Evolutionary conservation across 2,888 invertebrate species (phyloP).

Genomic region (Euzetes globulus): DNA sequence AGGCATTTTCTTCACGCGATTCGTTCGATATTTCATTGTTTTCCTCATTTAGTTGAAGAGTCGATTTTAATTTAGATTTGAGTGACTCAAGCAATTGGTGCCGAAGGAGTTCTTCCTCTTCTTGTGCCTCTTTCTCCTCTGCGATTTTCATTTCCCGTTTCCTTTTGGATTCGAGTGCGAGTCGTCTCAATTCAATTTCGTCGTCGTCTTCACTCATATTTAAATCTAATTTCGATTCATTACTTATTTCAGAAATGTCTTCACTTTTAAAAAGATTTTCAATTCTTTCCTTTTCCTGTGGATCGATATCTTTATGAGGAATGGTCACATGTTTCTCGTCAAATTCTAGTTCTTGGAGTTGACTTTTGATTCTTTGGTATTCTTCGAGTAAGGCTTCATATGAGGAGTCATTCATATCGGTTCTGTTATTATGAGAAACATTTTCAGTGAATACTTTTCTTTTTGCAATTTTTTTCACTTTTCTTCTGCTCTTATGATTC

Average conservation of each 20-base stretch:
- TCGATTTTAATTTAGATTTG: neutral
- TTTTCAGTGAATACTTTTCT: neutral
- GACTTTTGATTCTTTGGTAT: conserved; percentile 8
- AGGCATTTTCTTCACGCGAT: neutral
- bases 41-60: neutral
- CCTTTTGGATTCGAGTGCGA: conserved; percentile 5
- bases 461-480: conserved; percentile 1
- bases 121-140: neutral
- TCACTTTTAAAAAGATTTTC: neutral
- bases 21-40: neutral
- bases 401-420: neutral
- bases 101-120: conserved; percentile 1
- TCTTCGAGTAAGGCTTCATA: conserved; percentile 23
- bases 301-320: neutral
- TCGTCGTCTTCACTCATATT: conserved; percentile 1
- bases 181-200: conserved; percentile 16
- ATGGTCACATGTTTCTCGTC: neutral
- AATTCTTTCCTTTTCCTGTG: neutral
- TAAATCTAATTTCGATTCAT: neutral
- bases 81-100: conserved; percentile 21
- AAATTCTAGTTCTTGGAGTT: neutral
- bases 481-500: conserved; percentile 9
- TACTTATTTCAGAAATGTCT: neutral
- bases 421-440: neutral
- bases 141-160: neutral